These are phyloP conservation scores for Aphidius colemani DNA, from an alignment of 2,888 invertebrate genomes.

Conservation along the genomic window DNA sequence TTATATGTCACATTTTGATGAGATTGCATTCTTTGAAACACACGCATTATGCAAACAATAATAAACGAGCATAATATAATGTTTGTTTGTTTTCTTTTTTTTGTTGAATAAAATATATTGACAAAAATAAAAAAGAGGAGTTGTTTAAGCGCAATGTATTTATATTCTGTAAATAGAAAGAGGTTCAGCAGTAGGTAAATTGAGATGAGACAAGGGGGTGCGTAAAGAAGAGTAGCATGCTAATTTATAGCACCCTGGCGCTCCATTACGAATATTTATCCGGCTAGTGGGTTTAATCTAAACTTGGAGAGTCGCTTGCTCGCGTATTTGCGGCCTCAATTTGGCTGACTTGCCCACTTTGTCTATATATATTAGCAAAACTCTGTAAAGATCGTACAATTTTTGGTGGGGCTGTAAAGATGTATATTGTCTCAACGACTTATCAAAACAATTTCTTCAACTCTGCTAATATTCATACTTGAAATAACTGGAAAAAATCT, in stretches of 20 bases:
- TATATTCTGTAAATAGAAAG: background rate
- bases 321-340: conserved; percentile 31
- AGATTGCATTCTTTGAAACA: no score
- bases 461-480: conserved; percentile 35
- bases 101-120: no score
- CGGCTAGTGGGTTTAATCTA: conserved; percentile 60
- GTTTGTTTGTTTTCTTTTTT: no score
- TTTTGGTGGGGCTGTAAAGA: conserved; percentile 51
- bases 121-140: no score
- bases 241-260: conserved; percentile 61
- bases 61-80: no score
- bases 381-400: background rate
- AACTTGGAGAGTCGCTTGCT: conserved; percentile 55
- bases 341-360: conserved; percentile 23
- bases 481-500: background rate
- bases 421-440: conserved; percentile 58
- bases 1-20: background rate
- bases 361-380: conserved; percentile 11
- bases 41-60: no score
- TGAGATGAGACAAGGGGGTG: conserved; percentile 13
- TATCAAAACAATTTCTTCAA: conserved; percentile 58
- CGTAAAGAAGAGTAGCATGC: conserved; percentile 53
- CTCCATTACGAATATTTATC: conserved; percentile 62
- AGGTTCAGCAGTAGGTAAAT: background rate
- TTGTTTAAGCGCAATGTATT: background rate